A percentile compares a stretch with the other conserved stretches of the same genome.
Conservation (phyloP, 2,888 invertebrate species). For the Acrobasis suavella region DNA sequence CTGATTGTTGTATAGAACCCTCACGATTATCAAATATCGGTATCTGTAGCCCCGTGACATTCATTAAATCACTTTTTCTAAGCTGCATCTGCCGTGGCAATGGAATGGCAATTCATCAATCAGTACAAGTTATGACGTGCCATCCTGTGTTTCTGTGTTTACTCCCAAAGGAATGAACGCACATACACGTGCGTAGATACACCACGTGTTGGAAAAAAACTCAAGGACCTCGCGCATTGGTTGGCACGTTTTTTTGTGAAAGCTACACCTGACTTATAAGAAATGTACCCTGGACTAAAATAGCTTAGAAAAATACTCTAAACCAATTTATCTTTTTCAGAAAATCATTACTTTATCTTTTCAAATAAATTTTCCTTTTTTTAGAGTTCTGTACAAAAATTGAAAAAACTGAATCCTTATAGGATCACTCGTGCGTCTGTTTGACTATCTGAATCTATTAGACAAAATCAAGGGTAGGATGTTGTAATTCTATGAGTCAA, state of each 20-base stretch:
- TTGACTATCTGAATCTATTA: too few species aligned
- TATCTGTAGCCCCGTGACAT: background rate
- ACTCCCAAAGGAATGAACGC: conserved; percentile 7
- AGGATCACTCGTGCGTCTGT: too few species aligned
- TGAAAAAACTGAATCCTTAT: too few species aligned
- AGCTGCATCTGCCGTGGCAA: conserved; percentile 22
- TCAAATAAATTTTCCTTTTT: too few species aligned
- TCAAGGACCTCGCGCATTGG: conserved; percentile 27
- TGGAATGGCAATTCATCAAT: conserved; percentile 20
- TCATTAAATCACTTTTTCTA: conserved; percentile 1
- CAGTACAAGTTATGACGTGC: conserved; percentile 17
- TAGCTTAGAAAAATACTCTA: background rate
- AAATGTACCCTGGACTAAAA: background rate
- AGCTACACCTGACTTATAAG: conserved; percentile 3
- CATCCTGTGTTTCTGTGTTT: conserved; percentile 17
- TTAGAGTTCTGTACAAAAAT: too few species aligned
- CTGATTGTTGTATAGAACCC: background rate
- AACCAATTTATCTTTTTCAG: too few species aligned
- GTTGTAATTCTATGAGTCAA: too few species aligned
- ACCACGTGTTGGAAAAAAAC: conserved; percentile 31
- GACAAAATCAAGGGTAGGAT: too few species aligned
- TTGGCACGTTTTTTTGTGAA: conserved; percentile 28
- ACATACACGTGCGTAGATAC: conserved; percentile 5
- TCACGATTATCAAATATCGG: background rate
- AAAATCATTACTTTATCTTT: too few species aligned